Conservation (phyloP, 2,113 vertebrate genomes). For the Malurus melanocephalus region DNA sequence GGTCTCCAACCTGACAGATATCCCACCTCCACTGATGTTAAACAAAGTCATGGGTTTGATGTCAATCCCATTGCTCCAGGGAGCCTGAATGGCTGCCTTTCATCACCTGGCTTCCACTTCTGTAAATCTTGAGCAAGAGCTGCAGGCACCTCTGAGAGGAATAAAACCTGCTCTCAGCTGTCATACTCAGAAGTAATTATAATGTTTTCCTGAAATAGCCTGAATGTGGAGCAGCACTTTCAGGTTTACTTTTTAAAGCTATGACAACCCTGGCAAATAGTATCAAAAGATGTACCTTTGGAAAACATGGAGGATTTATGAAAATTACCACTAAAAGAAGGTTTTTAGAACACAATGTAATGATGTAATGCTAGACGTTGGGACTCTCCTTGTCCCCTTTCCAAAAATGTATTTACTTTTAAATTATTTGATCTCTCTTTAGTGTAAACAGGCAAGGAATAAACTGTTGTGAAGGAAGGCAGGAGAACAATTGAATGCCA, state of each 20-base stretch:
- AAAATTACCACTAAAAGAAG: not conserved
- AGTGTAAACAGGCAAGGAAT: not conserved
- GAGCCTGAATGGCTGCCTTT: not conserved
- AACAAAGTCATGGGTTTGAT: not conserved
- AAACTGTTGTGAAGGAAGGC: not conserved
- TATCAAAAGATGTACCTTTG: not conserved
- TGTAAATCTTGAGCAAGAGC: not conserved
- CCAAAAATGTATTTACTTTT: not conserved
- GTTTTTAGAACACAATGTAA: not conserved
- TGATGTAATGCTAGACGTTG: not conserved
- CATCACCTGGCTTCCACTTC: not conserved
- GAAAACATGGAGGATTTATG: not conserved
- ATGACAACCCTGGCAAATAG: not conserved
- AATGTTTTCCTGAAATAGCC: not conserved
- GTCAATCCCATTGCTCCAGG: not conserved
- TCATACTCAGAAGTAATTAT: not conserved
- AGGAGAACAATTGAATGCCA: not conserved
- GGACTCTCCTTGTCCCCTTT: not conserved
- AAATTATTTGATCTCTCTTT: not conserved
- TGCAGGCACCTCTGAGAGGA: not conserved
- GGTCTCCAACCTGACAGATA: fast-evolving
- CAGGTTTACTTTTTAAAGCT: not conserved
- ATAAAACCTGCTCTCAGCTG: not conserved
- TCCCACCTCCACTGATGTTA: not conserved
- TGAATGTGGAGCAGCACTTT: not conserved